Evolutionary conservation across 2,888 invertebrate genomes (phyloP), one percentile per base, ranked within the genome.

Genomic region (Tinea semifulvella): DNA sequence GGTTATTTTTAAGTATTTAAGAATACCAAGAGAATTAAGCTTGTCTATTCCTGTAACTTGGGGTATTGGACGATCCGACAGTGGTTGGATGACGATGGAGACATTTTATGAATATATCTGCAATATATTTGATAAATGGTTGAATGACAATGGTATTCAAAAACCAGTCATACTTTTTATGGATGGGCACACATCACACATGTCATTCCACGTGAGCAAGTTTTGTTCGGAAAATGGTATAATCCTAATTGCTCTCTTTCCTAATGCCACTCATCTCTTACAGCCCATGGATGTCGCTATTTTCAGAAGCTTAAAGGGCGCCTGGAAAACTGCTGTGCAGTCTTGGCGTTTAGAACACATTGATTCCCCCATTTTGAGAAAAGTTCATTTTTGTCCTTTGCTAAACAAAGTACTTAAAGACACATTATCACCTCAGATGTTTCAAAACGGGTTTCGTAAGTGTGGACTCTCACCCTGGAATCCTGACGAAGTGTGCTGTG

Each of bases 251-350:
- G 51, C 47, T 40, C 45, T 50, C 2, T 54, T 52, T 27, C 63
- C 66, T 6, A 71, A 68, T 50, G 54, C 66, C 1, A 65, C 65
- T 2, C 65, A 67, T 48, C 53, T 68, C 7, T 46, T 68, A 6
- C 68, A 68, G 47, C 68, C 65, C 3, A 50, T 68, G 46, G 65
- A 70, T 48, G 62, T 65, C 3, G 56, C 56, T 11, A 53, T 68
- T 22, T 68, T 68, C 49, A 55, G 52, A 45, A 53, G 60, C 8
- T 44, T 68, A 13, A 66, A 68, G 52, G 40, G 16, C 11, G 47
- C 46, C 35, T 65, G 63, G 63, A 58, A 51, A 46, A 54, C 53
- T 42, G 48, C 47, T 6, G 53, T 57, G 13, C 49, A 50, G 36
- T 18, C 26, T 43, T 31, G 31, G 31, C 8, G 31, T 5, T n/a